Conservation (phyloP, 2,113 vertebrate genomes). For the Promerops cafer region DNA sequence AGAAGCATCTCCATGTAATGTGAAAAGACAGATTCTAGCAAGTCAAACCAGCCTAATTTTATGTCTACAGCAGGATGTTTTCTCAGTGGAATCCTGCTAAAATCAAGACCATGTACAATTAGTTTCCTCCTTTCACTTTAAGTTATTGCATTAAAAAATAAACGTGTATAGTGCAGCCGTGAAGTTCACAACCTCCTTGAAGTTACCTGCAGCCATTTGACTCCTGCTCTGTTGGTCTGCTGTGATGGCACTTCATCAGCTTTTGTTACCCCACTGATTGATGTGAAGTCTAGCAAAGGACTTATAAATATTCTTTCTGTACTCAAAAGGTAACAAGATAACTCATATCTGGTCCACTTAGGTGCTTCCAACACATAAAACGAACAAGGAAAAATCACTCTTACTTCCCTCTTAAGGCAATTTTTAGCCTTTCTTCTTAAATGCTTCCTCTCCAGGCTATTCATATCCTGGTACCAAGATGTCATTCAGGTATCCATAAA, state of each 20-base stretch:
- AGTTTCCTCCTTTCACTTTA: neutral
- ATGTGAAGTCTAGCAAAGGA: neutral
- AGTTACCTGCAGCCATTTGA: neutral
- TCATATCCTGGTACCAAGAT: neutral
- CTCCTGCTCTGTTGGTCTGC: neutral
- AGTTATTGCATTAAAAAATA: neutral
- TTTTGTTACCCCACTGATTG: neutral
- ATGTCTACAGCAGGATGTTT: neutral
- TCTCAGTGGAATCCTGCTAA: slow-evolving; percentile 20
- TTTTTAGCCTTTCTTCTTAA: neutral
- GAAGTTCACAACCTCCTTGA: neutral
- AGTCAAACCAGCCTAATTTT: neutral
- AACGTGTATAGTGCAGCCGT: neutral
- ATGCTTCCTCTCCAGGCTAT: neutral
- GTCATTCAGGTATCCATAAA: neutral
- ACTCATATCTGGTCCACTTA: neutral
- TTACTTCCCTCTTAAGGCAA: neutral
- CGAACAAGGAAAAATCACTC: neutral
- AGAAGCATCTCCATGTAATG: neutral
- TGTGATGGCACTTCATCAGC: neutral
- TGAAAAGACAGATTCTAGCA: slow-evolving; percentile 22
- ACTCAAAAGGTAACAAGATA: neutral
- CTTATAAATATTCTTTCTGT: neutral
- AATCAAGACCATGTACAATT: neutral
- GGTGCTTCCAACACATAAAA: neutral